These are phyloP conservation scores for Phycodurus eques DNA, from an alignment of 2,113 vertebrate species.

Conservation along the genomic window DNA sequence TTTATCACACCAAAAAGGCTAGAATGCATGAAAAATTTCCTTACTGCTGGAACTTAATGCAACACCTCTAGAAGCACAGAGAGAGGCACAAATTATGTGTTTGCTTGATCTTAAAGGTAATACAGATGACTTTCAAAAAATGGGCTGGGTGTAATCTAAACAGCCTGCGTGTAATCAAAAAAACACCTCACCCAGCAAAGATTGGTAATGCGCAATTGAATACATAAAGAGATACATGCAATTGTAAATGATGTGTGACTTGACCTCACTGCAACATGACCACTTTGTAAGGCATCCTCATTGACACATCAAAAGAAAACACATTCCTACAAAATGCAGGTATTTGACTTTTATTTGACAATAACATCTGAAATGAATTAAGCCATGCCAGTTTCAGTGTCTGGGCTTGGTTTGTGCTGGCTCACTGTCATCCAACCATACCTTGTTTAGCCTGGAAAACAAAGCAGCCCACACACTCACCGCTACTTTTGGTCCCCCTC, in stretches of 20 bases:
- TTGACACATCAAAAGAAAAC: slow-evolving; percentile 3
- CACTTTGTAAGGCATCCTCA: not conserved
- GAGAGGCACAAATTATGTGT: not conserved
- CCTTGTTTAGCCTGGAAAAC: not conserved
- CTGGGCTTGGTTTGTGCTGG: not conserved
- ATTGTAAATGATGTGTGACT: slow-evolving; percentile 30
- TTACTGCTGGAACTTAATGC: not conserved
- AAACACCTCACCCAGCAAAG: slow-evolving; percentile 7
- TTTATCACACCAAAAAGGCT: slow-evolving; percentile 4
- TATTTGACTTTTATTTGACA: not conserved
- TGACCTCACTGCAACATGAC: slow-evolving; percentile 17
- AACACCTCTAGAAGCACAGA: not conserved
- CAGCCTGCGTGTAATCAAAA: slow-evolving; percentile 32
- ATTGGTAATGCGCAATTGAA: slow-evolving; percentile 17
- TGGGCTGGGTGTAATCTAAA: not conserved
- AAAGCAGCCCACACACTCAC: not conserved
- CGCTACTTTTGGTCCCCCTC: not conserved
- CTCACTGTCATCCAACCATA: not conserved
- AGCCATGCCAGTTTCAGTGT: not conserved
- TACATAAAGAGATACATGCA: slow-evolving; percentile 7
- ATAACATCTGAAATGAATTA: not conserved
- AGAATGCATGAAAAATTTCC: not conserved
- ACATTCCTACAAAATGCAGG: not conserved
- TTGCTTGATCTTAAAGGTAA: slow-evolving; percentile 15
- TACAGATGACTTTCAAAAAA: slow-evolving; percentile 8